Evolutionary conservation across 1,140 invertebrate species (phyloP), one percentile per base, ranked within the genome.

Genomic region (Camponotus floridanus): DNA sequence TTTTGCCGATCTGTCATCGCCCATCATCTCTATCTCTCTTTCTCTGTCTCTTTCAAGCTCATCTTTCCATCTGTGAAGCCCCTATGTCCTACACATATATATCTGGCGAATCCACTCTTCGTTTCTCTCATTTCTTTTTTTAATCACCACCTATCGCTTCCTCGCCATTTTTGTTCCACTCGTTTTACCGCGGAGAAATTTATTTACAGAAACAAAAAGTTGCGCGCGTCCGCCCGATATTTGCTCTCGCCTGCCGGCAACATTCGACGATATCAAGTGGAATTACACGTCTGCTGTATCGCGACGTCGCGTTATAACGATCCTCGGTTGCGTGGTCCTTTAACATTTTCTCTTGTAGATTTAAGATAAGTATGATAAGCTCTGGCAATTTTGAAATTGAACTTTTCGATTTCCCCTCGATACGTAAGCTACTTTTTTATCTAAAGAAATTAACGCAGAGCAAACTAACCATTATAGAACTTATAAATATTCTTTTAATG

Each of bases 191-290:
- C 9, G 31, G 21, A 15, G 39, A 83, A 73, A 83, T 83, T 83
- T 74, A 83, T 74, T 83, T 83, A 73, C 57, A 36, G 55, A 81
- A 42, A 81, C 51, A 18, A 71, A 81, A 83, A 33, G n/a, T 74
- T n/a, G 26, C 39, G 64, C 33, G 48, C 62, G n/a, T 57, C 67
- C 31, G 78, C 15, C 36, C 8, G 33, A 80, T 80, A 73, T 83
- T 74, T 48, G 26, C n/a, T 39, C 18, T 18, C 36, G 48, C 13
- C 55, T 61, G 4, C 11, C 26, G 5, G 13, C 31, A 21, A 36
- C 42, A 61, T 15, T 73, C 39, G 26, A 18, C n/a, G 55, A 73
- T 59, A 71, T 71, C 61, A 83, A 62, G 18, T 73, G 26, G 7
- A 59, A 59, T 61, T 71, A 83, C n/a, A 45, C 31, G 45, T 57